phyloP scores from a whole-genome alignment of 2,797 vertebrate genomes.

The Alcedo quadribrachys region DNA sequence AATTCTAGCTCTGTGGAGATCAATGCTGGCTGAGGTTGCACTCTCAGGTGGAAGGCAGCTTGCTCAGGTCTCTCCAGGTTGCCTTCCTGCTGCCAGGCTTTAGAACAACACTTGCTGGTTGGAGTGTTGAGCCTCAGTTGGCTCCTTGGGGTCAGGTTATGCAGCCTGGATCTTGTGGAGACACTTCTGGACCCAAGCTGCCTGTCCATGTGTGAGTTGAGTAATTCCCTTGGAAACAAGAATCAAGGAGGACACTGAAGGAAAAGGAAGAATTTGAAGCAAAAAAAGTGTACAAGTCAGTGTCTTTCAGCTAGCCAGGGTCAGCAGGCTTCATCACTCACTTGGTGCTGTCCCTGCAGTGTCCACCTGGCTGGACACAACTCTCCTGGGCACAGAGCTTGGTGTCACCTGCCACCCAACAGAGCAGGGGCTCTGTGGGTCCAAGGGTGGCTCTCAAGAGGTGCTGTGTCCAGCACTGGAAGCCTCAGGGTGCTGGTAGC shows the following conservation, averaged over 20 bases:
- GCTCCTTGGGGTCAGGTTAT: not conserved
- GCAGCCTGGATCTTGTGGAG: not conserved
- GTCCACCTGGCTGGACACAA: not conserved
- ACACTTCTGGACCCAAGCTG: not conserved
- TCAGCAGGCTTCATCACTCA: not conserved
- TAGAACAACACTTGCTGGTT: not conserved
- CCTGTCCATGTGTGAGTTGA: rapidly evolving
- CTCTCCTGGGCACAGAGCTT: not conserved
- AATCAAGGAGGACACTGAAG: not conserved
- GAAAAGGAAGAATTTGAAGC: not conserved
- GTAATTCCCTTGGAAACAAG: not conserved
- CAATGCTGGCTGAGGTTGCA: not conserved
- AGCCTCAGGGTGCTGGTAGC: not conserved
- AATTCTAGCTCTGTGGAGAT: not conserved
- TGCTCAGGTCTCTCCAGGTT: not conserved
- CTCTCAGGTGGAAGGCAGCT: not conserved
- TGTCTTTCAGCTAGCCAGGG: not conserved
- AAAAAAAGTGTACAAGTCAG: not conserved
- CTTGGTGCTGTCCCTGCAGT: rapidly evolving
- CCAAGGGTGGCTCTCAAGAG: rapidly evolving
- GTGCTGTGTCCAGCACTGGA: rapidly evolving
- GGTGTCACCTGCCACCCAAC: not conserved
- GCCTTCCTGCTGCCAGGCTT: not conserved
- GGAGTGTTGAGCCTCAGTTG: not conserved
- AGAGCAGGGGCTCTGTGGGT: not conserved